Conservation (phyloP, 2,888 invertebrate species). For the Epistrophe grossulariae region DNA sequence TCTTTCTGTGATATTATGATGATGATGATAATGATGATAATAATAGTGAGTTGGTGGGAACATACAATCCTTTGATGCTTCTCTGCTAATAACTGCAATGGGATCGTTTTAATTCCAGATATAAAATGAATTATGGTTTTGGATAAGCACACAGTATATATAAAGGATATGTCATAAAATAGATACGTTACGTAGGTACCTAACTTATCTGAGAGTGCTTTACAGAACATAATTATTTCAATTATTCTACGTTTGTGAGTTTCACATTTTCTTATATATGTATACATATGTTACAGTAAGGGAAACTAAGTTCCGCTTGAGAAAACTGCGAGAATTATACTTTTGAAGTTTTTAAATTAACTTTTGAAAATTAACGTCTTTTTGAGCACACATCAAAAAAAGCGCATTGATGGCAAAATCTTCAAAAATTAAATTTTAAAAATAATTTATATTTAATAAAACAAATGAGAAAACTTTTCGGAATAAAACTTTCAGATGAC, state of each 20-base stretch:
- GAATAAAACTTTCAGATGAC: no score
- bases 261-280: no score
- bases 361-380: no score
- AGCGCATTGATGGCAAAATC: no score
- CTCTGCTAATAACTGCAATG: conserved; percentile 29
- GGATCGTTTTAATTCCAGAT: conserved; percentile 21
- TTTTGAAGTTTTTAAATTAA: no score
- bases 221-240: conserved; percentile 27
- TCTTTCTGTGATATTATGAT: conserved; percentile 18
- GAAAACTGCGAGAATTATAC: no score
- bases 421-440: no score
- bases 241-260: conserved; percentile 17
- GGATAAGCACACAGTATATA: background rate
- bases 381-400: no score
- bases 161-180: conserved; percentile 16
- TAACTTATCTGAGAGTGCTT: conserved; percentile 6
- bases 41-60: conserved; percentile 9
- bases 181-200: background rate
- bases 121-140: conserved; percentile 24
- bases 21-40: conserved; percentile 8
- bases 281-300: no score
- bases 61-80: conserved; percentile 41
- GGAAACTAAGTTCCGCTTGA: no score
- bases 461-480: no score
- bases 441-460: no score